Evolutionary conservation across 2,113 vertebrate species (phyloP).

Genomic region (human (Homo sapiens)): DNA sequence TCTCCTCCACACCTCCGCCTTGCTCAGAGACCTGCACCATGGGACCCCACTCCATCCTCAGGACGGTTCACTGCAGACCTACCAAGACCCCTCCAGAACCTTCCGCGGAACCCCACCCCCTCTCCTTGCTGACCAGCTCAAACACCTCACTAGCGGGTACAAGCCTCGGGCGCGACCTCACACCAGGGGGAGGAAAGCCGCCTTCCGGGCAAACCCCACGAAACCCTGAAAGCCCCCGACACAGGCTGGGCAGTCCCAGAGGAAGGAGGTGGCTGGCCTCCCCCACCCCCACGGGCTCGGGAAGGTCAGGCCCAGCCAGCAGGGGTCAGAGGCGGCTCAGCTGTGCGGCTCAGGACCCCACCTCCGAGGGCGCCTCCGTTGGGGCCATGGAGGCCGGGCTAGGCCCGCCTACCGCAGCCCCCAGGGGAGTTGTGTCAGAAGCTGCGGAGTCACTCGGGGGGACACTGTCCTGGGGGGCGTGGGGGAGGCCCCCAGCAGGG

Average conservation of each 20-base stretch:
- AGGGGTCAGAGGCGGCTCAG: not conserved
- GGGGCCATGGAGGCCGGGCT: not conserved
- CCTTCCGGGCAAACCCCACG: not conserved
- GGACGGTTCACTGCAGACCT: not conserved
- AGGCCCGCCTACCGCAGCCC: not conserved
- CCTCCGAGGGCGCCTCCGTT: not conserved
- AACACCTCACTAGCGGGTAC: not conserved
- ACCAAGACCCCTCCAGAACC: not conserved
- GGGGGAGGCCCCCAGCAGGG: slow-evolving; percentile 11
- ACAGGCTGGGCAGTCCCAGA: not conserved
- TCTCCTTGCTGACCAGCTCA: not conserved
- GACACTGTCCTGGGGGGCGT: not conserved
- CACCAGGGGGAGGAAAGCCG: not conserved
- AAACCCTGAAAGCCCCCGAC: not conserved
- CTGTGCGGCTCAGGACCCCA: slow-evolving; percentile 58
- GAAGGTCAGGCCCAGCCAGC: not conserved
- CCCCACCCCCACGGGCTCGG: not conserved
- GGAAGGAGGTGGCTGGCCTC: not conserved
- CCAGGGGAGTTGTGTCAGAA: not conserved
- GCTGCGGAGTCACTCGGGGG: not conserved
- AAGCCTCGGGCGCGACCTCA: not conserved
- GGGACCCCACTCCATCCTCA: accelerated
- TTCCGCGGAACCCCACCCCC: not conserved
- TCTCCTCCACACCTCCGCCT: not conserved
- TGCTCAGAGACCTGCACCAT: not conserved